Percentiles rank a stretch among this genome's conserved stretches.
These are phyloP conservation scores for Poeciliopsis gracilis DNA, from an alignment of 2,797 vertebrate species.

Conservation along the genomic window DNA sequence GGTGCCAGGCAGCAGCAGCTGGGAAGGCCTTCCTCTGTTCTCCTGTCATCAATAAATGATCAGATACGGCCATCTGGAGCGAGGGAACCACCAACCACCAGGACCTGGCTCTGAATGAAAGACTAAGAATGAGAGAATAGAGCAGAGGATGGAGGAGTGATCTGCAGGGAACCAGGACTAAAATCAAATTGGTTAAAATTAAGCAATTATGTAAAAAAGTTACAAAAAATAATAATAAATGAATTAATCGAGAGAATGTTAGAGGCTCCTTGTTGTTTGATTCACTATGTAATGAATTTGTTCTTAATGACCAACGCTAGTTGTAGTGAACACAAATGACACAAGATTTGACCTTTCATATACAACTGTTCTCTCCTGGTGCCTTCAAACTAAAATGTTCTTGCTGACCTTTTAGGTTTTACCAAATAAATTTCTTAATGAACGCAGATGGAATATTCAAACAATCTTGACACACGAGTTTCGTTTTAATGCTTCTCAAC, in stretches of 20 bases:
- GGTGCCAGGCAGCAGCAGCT: conserved; percentile 85
- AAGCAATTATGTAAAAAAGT: conserved; percentile 12
- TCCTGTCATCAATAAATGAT: conserved; percentile 92
- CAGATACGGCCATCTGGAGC: conserved; percentile 90
- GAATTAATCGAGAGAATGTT: background rate
- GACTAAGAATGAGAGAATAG: conserved; percentile 41
- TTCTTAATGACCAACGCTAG: background rate
- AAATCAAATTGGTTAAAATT: conserved; percentile 9
- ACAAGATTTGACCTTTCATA: background rate
- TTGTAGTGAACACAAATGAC: background rate
- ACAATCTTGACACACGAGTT: background rate
- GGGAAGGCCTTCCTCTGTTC: conserved; percentile 86
- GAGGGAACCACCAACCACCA: conserved; percentile 77
- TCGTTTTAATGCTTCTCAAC: background rate
- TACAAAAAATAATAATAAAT: background rate
- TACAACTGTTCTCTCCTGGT: background rate
- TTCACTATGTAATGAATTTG: background rate
- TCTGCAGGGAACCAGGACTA: conserved; percentile 3
- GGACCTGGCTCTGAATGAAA: conserved; percentile 71
- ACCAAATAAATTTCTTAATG: background rate
- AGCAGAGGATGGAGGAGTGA: conserved; percentile 22
- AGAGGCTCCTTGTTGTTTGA: background rate
- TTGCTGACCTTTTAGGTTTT: background rate
- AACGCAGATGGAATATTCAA: background rate
- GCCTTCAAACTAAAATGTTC: background rate